These are phyloP conservation scores for Eulemur coronatus DNA, from an alignment of 2,797 vertebrate genomes.

Conservation along the genomic window DNA sequence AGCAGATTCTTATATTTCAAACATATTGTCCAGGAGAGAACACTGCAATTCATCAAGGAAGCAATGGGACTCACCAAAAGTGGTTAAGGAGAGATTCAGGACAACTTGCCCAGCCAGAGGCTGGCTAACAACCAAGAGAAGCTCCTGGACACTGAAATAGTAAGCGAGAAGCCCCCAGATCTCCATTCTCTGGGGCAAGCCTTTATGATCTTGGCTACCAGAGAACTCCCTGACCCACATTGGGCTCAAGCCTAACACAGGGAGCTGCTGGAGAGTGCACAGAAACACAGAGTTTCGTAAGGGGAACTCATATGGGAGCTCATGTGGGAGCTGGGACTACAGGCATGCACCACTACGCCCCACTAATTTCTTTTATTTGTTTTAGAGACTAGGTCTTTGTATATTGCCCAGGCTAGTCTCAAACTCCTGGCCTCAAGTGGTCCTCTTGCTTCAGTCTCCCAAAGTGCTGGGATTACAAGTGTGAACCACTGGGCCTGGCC, in stretches of 20 bases:
- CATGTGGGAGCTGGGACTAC: background rate
- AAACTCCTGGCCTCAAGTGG: background rate
- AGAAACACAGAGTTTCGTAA: background rate
- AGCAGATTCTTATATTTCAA: background rate
- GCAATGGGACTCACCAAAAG: background rate
- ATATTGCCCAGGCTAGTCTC: background rate
- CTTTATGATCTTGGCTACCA: background rate
- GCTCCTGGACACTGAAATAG: background rate
- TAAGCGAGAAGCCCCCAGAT: background rate
- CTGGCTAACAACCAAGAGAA: background rate
- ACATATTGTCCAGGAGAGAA: background rate
- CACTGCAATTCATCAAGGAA: background rate
- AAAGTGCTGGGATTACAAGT: background rate
- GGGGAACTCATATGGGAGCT: background rate
- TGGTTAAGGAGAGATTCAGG: background rate
- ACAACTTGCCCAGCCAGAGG: background rate
- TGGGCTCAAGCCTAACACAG: background rate
- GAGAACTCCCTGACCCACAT: background rate
- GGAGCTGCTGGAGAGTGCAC: background rate
- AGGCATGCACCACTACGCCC: background rate
- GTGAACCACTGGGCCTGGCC: background rate
- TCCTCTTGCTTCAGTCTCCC: background rate
- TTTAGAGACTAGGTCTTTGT: background rate
- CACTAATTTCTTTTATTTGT: background rate
- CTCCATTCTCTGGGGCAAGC: background rate